These are phyloP conservation scores for Abscondita cerata DNA, from an alignment of 2,888 invertebrate species.

Conservation along the genomic window DNA sequence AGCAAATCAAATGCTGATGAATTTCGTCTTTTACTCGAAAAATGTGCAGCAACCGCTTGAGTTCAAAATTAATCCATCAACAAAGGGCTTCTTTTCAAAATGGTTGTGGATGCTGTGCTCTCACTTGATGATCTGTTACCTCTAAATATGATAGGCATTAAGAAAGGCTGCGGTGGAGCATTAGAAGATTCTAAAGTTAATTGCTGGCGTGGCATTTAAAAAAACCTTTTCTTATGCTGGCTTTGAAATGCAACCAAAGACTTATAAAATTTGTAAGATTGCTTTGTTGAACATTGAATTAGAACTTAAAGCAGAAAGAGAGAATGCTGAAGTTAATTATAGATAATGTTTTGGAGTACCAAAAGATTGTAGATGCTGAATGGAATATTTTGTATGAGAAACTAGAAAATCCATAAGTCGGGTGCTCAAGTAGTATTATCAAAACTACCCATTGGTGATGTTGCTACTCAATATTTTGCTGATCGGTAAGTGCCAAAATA, in stretches of 20 bases:
- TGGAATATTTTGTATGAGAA: conserved; percentile 98
- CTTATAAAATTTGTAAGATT: conserved; percentile 88
- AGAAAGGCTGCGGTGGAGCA: conserved; percentile 72
- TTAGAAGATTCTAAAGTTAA: conserved; percentile 87
- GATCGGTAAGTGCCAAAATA: conserved; percentile 64
- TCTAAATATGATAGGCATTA: conserved; percentile 98
- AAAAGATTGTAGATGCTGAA: conserved; percentile 98
- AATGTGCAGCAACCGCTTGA: conserved; percentile 97
- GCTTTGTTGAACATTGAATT: conserved; percentile 97
- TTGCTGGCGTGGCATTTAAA: conserved; percentile 97
- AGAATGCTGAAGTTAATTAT: conserved; percentile 98
- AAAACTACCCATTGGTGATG: conserved; percentile 98
- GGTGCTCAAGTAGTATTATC: conserved; percentile 95
- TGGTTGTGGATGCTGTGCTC: conserved; percentile 98
- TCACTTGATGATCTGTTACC: conserved; percentile 89
- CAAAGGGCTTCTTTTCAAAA: conserved; percentile 94
- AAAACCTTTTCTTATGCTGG: conserved; percentile 99
- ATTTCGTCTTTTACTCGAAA: conserved; percentile 72
- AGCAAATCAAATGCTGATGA: conserved; percentile 69
- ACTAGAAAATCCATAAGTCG: conserved; percentile 86
- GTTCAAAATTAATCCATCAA: conserved; percentile 95
- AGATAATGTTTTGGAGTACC: conserved; percentile 92
- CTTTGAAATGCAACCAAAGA: conserved; percentile 99
- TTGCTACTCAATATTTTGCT: conserved; percentile 99
- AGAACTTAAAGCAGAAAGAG: conserved; percentile 96